phyloP scores from a whole-genome alignment of 2,888 invertebrate species.

The Argyresthia goedartella region DNA sequence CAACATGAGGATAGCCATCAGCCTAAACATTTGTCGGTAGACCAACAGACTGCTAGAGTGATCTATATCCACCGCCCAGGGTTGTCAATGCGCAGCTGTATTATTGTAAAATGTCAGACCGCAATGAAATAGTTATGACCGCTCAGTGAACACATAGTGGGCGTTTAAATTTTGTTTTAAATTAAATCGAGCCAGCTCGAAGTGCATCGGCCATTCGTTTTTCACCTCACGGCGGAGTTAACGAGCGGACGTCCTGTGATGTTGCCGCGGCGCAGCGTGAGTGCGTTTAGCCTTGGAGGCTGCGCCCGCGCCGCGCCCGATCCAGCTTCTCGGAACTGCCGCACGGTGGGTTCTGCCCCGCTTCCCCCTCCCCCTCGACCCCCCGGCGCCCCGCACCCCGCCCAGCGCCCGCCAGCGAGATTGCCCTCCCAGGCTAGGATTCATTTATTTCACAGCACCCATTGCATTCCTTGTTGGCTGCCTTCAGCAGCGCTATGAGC shows the following conservation, averaged over 20 bases:
- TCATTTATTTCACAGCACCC: conserved; percentile 2
- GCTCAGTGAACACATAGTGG: conserved; percentile 11
- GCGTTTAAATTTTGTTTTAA: conserved; percentile 24
- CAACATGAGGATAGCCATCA: no score
- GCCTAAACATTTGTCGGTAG: no score
- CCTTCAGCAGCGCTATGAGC: background rate
- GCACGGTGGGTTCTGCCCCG: conserved; percentile 13
- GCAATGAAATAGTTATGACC: conserved; percentile 8
- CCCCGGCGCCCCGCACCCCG: conserved; percentile 25
- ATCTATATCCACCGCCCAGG: no score
- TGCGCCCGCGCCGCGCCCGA: conserved; percentile 16
- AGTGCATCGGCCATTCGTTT: conserved; percentile 37
- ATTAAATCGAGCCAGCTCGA: conserved; percentile 42
- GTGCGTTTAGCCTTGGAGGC: conserved; percentile 49
- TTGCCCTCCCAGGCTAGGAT: conserved; percentile 1
- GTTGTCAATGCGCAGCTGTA: background rate
- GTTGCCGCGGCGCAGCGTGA: conserved; percentile 35
- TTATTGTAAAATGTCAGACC: conserved; percentile 4
- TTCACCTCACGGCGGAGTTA: conserved; percentile 49
- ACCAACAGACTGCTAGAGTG: no score
- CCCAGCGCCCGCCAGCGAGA: background rate
- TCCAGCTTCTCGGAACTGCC: conserved; percentile 55
- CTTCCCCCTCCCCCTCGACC: conserved; percentile 15
- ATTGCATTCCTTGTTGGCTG: background rate
- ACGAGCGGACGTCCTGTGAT: conserved; percentile 55